Evolutionary conservation across 2,797 vertebrate species (phyloP).

Genomic region (Enteromius treurensis): DNA sequence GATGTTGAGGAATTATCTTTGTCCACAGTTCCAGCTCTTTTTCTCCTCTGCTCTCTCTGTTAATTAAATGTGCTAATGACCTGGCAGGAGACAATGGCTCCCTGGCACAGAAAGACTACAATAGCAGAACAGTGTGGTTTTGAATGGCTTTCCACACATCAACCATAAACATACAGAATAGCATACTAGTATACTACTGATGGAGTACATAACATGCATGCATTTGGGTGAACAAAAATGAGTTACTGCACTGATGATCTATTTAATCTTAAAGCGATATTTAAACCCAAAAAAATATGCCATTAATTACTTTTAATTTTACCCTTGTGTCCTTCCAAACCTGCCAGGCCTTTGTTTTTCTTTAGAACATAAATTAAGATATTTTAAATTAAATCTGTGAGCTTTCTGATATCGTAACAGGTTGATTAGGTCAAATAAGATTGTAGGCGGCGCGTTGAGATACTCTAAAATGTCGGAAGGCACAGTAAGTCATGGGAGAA

Average conservation of each 20-base stretch:
- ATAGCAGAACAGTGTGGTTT: slow-evolving; percentile 28
- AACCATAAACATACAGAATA: slow-evolving; percentile 12
- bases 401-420: too few species aligned
- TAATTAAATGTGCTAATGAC: slow-evolving; percentile 59
- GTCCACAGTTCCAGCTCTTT: slow-evolving; percentile 45
- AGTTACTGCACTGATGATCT: not conserved
- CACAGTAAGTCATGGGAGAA: too few species aligned
- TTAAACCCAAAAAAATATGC: too few species aligned
- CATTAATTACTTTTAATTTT: too few species aligned
- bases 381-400: too few species aligned
- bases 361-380: too few species aligned
- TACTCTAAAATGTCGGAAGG: too few species aligned
- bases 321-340: too few species aligned
- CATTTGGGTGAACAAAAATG: not conserved
- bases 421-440: too few species aligned
- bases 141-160: slow-evolving; percentile 34
- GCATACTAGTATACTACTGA: not conserved
- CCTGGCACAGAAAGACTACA: slow-evolving; percentile 26
- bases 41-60: slow-evolving; percentile 36
- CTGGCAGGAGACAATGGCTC: slow-evolving; percentile 42
- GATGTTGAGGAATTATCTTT: slow-evolving; percentile 50
- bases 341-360: too few species aligned
- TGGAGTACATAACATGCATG: not conserved
- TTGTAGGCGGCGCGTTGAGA: too few species aligned
- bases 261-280: not conserved